These are phyloP conservation scores for Heterotis niloticus DNA, from an alignment of 2,113 vertebrate species.

Conservation along the genomic window DNA sequence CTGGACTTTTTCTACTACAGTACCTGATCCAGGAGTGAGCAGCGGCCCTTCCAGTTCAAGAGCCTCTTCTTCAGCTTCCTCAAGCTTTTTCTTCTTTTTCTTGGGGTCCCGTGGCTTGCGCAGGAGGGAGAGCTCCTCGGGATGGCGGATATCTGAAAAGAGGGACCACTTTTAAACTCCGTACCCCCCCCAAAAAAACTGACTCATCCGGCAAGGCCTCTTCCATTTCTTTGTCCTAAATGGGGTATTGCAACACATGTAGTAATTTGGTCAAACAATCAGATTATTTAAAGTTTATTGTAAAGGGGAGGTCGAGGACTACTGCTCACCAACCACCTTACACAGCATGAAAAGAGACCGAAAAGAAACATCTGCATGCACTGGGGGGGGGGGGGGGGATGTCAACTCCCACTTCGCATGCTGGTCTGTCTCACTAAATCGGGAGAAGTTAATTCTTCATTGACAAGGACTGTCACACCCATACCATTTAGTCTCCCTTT, in stretches of 20 bases:
- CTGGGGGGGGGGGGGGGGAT: slow-evolving; percentile 44
- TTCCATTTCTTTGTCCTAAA: not conserved
- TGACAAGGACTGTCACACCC: not conserved
- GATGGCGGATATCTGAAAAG: slow-evolving; percentile 87
- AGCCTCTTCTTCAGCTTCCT: slow-evolving; percentile 84
- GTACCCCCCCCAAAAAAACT: not conserved
- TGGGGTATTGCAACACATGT: no score
- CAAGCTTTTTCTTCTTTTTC: slow-evolving; percentile 99
- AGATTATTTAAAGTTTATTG: not conserved
- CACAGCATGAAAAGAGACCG: slow-evolving; percentile 19
- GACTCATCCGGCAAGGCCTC: not conserved
- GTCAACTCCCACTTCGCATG: slow-evolving; percentile 48
- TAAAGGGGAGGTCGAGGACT: not conserved
- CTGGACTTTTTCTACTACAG: not conserved
- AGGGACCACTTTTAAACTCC: slow-evolving; percentile 4
- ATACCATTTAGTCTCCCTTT: not conserved
- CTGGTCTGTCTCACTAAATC: slow-evolving; percentile 42
- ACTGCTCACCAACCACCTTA: not conserved
- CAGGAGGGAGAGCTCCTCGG: slow-evolving; percentile 93
- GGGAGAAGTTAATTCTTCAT: slow-evolving; percentile 31
- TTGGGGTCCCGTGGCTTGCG: slow-evolving; percentile 95
- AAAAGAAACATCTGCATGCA: slow-evolving; percentile 46
- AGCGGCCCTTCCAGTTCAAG: slow-evolving; percentile 88
- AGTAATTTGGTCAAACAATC: not conserved
- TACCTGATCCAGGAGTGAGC: slow-evolving; percentile 92